Percentiles rank a stretch among this genome's conserved stretches.
phyloP scores from a whole-genome alignment of 2,113 vertebrate species.

The Forbesichthys papilliferus region DNA sequence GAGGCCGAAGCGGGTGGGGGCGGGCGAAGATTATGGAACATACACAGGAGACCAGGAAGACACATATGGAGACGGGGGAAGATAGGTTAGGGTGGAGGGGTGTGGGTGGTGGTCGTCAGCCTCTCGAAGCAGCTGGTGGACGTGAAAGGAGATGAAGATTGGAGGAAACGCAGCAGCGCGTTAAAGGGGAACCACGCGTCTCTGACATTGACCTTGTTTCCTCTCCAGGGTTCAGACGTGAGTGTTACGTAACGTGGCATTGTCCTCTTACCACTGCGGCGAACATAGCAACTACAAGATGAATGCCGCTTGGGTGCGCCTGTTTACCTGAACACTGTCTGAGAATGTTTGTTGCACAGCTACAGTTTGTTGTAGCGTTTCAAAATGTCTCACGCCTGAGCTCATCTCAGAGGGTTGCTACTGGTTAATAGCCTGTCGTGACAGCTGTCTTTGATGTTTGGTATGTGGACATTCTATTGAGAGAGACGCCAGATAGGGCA shows the following conservation, averaged over 20 bases:
- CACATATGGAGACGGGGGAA: neutral
- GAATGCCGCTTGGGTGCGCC: constrained; percentile 18
- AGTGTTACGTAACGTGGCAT: too few relatives aligned
- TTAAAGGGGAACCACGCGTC: constrained; percentile 53
- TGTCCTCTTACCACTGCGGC: constrained; percentile 19
- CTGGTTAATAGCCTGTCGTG: constrained; percentile 20
- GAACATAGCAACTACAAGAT: neutral
- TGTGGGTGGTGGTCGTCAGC: neutral
- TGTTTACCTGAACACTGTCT: constrained; percentile 53
- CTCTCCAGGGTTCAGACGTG: constrained; percentile 21
- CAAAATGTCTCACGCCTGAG: constrained; percentile 26
- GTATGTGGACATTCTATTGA: constrained; percentile 40
- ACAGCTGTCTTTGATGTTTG: constrained; percentile 65
- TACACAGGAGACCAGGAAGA: constrained; percentile 27
- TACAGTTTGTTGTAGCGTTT: constrained; percentile 45
- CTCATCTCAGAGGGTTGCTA: constrained; percentile 43
- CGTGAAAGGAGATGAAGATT: constrained; percentile 66
- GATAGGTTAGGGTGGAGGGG: constrained; percentile 12
- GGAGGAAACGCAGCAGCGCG: constrained; percentile 58
- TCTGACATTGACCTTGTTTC: constrained; percentile 53
- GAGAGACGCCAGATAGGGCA: constrained; percentile 37
- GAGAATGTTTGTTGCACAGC: constrained; percentile 28
- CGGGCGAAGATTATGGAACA: constrained; percentile 34
- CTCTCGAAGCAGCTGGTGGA: constrained; percentile 15
- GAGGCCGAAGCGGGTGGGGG: constrained; percentile 28